Evolutionary conservation across 2,113 vertebrate species (phyloP), one percentile per base, ranked within the genome.

Genomic region (Odocoileus virginianus): DNA sequence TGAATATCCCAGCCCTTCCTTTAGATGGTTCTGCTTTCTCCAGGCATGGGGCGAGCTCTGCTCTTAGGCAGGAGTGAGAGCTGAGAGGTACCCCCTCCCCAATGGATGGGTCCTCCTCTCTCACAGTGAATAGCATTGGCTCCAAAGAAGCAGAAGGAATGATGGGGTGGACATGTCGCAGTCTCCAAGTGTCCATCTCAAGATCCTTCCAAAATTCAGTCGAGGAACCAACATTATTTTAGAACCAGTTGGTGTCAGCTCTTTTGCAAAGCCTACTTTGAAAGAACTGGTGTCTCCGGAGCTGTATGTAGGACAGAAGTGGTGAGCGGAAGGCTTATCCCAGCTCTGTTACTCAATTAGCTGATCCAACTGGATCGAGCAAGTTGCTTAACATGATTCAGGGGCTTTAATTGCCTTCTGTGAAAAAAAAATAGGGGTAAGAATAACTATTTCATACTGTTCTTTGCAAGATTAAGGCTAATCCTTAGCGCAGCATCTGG

Each of bases 361-460:
- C 33, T 61, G 67, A 71, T 67, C 58, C 58, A 19, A 8, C 57
- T 85, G 85, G 50, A 64, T 89, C 0, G 33, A 94, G 60, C 78
- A 83, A 50, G 36, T 78, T 50, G 43, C 61, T 90, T 84, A 28
- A 10, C 58, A 87, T 61, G n/a, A 94, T 84, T 82, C 57, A 79
- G 54, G 21, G 21, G 36, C 21, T 83, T 94, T 92, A n/a, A n/a
- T 81, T 84, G 87, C 76, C 71, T 94, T 81, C 82, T 87, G 21
- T 3, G 43, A 74, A 94, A 92, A 92, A 60, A 40, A 74, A 74
- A 74, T 9, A 6, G n/a, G 67, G 57, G 21, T 36, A 7, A 71
- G 57, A 84, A 30, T 78, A 43, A 91, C 9, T 33, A 57, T 81
- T 89, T 58, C 50, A 6, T 74, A 45, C 25, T 36, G 13, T 81